Conservation (phyloP, 2,113 vertebrate genomes). For the Falcunculus frontatus region DNA sequence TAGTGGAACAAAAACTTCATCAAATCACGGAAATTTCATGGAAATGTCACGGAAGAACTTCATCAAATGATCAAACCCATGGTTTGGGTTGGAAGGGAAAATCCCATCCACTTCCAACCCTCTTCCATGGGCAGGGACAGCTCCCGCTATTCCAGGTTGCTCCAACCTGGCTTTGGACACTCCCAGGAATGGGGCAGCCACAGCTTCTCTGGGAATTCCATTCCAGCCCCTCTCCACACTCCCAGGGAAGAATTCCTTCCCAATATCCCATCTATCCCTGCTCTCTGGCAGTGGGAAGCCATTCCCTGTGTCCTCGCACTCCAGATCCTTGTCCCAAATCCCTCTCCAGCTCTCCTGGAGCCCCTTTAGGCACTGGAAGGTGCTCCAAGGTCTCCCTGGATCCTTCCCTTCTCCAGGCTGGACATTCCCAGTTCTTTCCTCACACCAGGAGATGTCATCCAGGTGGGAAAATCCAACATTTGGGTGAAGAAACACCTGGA, state of each 20-base stretch:
- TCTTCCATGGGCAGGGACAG: neutral
- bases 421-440: neutral
- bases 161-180: neutral
- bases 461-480: neutral
- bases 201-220: neutral
- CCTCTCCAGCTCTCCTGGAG: neutral
- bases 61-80: neutral
- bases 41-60: neutral
- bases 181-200: neutral
- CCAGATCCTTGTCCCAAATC: neutral
- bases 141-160: neutral
- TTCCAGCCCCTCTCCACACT: rapidly evolving
- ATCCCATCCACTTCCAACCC: neutral
- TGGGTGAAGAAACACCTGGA: neutral
- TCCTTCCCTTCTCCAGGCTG: neutral
- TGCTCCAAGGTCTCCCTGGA: neutral
- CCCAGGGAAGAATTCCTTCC: rapidly evolving
- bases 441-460: neutral
- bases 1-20: neutral
- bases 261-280: neutral
- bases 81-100: neutral
- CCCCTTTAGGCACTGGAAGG: neutral
- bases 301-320: neutral
- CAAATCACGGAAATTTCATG: rapidly evolving
- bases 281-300: neutral